Evolutionary conservation across 2,888 invertebrate genomes (phyloP), one percentile per base, ranked within the genome.

Genomic region (Drosophila emarginata): DNA sequence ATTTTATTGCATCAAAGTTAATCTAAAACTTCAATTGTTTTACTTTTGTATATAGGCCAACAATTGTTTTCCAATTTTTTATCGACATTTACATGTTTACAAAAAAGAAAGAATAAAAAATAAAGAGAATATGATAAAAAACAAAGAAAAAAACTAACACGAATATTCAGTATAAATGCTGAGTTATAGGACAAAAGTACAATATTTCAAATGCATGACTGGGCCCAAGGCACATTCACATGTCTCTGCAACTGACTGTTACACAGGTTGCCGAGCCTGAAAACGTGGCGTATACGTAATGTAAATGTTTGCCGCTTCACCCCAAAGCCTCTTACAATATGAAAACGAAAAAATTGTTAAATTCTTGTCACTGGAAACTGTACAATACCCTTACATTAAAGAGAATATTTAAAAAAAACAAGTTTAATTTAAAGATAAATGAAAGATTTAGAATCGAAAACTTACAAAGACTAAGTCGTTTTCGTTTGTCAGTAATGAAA

Each of bases 121-220:
- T 74, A 74, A 70, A 82, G 78, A 71, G 78, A 84, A 86, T 86
- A 76, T 74, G 7, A 6, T 14, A 2, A 14, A 40, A 18, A 15
- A 26, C 9, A 15, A 40, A 45, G 3, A 3, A 9, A 45, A 45
- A 18, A 15, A 9, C 40, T 18, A 18, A 18, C 40, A 45, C 40
- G 9, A 81, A 77, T 78, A 71, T 67, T 66, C 67, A 65, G 72
- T 64, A 80, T 74, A 75, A 82, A 87, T 68, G 76, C 57, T 75
- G 84, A 80, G 73, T 82, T 84, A 86, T 88, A 74, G 88, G 78
- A 64, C 67, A 71, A 60, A 61, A 61, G 79, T 63, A 76, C 68
- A 74, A 79, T 87, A 79, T 79, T 79, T 85, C 82, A 81, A 81
- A 83, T 68, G 57, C 50, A 67, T 62, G 59, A 21, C 58, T 65